Conservation (phyloP, 2,113 vertebrate species). For the Lepus timidus region DNA sequence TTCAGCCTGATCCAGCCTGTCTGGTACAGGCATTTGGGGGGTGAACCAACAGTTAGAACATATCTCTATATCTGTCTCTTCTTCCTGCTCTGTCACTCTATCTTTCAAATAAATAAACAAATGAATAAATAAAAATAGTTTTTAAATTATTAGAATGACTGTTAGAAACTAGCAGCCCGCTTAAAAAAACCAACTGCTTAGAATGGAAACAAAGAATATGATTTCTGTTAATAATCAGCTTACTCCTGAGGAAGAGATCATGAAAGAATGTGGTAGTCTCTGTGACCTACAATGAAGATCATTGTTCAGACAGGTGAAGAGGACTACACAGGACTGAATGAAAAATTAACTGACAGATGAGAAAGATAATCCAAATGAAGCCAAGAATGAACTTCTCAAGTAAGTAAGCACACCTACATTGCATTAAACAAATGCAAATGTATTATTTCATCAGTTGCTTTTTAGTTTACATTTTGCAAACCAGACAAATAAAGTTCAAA, state of each 20-base stretch:
- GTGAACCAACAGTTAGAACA: too few species aligned
- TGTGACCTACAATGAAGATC: neutral
- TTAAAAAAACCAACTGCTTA: neutral
- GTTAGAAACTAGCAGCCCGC: neutral
- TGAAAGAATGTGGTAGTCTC: rapidly evolving
- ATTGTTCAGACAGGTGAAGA: neutral
- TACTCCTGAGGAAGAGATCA: neutral
- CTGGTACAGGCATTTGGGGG: too few species aligned
- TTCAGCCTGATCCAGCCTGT: too few species aligned
- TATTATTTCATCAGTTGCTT: neutral
- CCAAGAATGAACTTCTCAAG: neutral
- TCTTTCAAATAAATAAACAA: too few species aligned
- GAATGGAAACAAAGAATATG: neutral
- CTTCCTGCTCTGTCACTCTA: too few species aligned
- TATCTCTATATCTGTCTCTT: too few species aligned
- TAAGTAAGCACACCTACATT: neutral
- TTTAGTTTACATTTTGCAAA: neutral
- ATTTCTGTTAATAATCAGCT: neutral
- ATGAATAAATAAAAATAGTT: too few species aligned
- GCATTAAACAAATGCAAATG: neutral
- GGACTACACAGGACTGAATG: neutral
- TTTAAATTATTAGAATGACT: neutral
- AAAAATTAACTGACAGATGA: neutral
- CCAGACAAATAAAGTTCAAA: neutral
- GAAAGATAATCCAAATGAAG: neutral